phyloP scores from a whole-genome alignment of 2,888 invertebrate genomes.

The Chaitophorus viminalis region DNA sequence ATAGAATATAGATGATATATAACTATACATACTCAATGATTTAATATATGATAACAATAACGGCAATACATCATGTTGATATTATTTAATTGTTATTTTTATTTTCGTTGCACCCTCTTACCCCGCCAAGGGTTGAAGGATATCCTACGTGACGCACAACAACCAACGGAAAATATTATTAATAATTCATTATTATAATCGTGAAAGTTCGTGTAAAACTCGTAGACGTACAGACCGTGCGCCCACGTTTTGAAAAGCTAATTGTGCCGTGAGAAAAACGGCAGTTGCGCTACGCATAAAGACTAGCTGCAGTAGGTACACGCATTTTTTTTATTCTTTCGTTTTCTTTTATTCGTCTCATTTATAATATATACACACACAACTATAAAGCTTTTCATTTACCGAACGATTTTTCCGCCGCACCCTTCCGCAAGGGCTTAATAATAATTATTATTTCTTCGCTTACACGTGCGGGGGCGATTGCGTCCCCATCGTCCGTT shows the following conservation, averaged over 20 bases:
- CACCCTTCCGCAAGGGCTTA: background rate
- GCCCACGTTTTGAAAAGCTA: conserved; percentile 23
- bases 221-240: background rate
- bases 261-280: conserved; percentile 59
- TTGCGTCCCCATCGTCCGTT: background rate
- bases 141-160: background rate
- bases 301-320: background rate
- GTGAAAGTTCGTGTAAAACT: conserved; percentile 28
- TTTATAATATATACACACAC: background rate
- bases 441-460: conserved; percentile 55
- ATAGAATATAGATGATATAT: no score
- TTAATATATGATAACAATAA: no score
- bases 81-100: no score
- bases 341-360: background rate
- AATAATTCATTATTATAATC: conserved; percentile 3
- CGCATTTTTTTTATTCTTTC: conserved; percentile 14
- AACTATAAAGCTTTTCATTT: conserved; percentile 29
- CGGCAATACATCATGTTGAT: no score
- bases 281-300: conserved; percentile 20
- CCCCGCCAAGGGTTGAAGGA: background rate
- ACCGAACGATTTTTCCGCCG: conserved; percentile 46
- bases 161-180: conserved; percentile 22
- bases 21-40: background rate
- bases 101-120: background rate
- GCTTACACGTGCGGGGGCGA: no score